Evolutionary conservation across 2,797 vertebrate species (phyloP).

Genomic region (Cirrhinus molitorella): DNA sequence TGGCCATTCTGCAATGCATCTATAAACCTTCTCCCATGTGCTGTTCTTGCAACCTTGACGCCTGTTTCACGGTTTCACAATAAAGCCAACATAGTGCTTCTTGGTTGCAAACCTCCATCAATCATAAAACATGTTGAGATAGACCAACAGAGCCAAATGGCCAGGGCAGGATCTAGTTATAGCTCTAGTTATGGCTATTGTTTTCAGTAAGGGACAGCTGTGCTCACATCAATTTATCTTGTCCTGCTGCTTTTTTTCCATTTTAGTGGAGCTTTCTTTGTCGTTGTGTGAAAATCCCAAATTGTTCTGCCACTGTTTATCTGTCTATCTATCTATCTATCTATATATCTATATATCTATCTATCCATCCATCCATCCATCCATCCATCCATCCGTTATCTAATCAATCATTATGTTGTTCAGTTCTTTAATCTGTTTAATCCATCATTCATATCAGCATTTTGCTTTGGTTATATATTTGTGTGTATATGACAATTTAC

Average conservation of each 20-base stretch:
- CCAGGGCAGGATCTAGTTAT: slow-evolving; percentile 28
- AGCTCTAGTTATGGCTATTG: slow-evolving; percentile 37
- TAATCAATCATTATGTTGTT: neutral
- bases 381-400: neutral
- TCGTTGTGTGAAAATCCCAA: neutral
- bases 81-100: slow-evolving; percentile 58
- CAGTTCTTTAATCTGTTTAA: neutral
- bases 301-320: neutral
- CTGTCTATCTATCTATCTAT: neutral
- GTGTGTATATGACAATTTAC: neutral
- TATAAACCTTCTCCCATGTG: neutral
- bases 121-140: slow-evolving; percentile 39
- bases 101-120: slow-evolving; percentile 39
- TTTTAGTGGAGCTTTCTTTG: neutral
- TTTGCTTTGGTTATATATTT: neutral
- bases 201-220: slow-evolving; percentile 30
- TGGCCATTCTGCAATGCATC: neutral
- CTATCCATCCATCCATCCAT: neutral
- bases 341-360: neutral
- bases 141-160: slow-evolving; percentile 19
- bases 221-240: slow-evolving; percentile 41
- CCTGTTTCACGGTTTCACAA: slow-evolving; percentile 49
- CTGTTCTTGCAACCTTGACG: neutral
- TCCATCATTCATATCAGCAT: neutral
- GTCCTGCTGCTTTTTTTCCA: neutral